These are phyloP conservation scores for Drosophila ustulata DNA, from an alignment of 2,888 invertebrate species.

Conservation along the genomic window DNA sequence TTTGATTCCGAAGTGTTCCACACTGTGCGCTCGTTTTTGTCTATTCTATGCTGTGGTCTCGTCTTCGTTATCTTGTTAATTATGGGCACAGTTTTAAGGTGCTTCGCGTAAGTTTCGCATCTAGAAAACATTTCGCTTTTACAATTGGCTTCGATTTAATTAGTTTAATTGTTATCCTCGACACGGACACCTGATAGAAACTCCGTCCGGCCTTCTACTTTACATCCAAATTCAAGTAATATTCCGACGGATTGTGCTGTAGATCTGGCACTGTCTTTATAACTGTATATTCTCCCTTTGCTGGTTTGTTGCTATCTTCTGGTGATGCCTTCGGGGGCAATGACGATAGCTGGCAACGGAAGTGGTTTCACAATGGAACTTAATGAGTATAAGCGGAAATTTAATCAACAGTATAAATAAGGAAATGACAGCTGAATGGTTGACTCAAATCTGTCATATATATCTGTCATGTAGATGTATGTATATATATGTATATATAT, in stretches of 20 bases:
- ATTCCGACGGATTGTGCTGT: background rate
- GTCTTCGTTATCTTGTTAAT: conserved; percentile 70
- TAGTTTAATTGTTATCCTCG: conserved; percentile 69
- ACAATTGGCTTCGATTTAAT: conserved; percentile 65
- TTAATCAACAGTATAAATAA: conserved; percentile 81
- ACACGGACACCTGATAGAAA: conserved; percentile 24
- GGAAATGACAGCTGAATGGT: conserved; percentile 75
- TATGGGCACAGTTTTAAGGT: conserved; percentile 71
- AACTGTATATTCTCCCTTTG: conserved; percentile 8
- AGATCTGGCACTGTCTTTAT: background rate
- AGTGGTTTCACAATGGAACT: conserved; percentile 79
- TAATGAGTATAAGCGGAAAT: conserved; percentile 80
- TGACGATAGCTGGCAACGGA: conserved; percentile 54
- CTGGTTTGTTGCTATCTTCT: conserved; percentile 2
- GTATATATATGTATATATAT: background rate
- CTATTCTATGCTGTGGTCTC: conserved; percentile 9
- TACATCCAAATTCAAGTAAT: conserved; percentile 6
- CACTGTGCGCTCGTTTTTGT: conserved; percentile 1
- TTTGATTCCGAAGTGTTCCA: background rate
- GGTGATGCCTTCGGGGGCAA: conserved; percentile 1
- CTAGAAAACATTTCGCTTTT: conserved; percentile 58
- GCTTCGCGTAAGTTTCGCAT: conserved; percentile 66
- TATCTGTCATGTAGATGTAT: background rate
- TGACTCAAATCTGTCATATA: conserved; percentile 29
- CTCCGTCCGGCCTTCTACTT: conserved; percentile 6